Evolutionary conservation across 2,113 vertebrate genomes (phyloP).

Genomic region (Amazona vittata): DNA sequence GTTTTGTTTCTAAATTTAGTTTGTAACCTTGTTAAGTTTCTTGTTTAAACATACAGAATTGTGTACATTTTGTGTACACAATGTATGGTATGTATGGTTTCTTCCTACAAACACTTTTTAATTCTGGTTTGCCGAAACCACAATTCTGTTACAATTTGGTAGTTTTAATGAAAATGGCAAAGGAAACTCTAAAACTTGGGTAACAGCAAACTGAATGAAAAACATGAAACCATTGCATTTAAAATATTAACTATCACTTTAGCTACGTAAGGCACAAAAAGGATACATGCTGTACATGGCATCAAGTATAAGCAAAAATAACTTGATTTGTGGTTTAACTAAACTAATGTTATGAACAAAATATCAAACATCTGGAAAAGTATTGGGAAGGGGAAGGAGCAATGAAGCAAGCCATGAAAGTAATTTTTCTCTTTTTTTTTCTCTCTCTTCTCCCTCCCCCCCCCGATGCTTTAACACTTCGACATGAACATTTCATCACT

Average conservation of each 20-base stretch:
- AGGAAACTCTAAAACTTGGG: neutral
- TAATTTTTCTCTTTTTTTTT: neutral
- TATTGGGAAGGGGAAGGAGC: neutral
- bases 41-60: neutral
- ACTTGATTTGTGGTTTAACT: neutral
- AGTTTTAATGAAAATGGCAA: neutral
- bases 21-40: neutral
- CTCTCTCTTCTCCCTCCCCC: accelerated
- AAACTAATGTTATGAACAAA: neutral
- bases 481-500: conserved; percentile 42
- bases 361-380: neutral
- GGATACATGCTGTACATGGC: neutral
- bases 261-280: neutral
- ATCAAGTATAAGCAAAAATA: neutral
- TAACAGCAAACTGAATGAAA: neutral
- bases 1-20: neutral
- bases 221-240: neutral
- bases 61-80: neutral
- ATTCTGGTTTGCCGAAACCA: neutral
- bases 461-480: conserved; percentile 16
- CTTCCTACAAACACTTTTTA: neutral
- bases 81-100: neutral
- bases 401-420: neutral
- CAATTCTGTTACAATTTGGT: neutral
- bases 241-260: neutral